Percentiles rank a stretch among this genome's conserved stretches.
Evolutionary conservation across 2,888 invertebrate species (phyloP).

Genomic region (Leucophora obtusa): DNA sequence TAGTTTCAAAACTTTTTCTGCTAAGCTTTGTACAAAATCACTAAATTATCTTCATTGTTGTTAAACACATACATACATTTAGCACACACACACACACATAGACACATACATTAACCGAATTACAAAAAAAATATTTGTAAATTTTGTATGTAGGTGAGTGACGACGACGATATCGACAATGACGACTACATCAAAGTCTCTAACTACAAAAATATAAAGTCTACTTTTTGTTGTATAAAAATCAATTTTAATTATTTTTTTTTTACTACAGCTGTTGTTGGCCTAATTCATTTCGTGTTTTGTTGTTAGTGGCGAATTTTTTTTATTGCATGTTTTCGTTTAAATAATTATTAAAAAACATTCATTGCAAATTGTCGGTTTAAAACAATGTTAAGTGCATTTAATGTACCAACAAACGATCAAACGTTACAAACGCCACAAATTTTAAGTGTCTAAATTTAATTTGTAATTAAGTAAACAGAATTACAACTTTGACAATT

Average conservation of each 20-base stretch:
- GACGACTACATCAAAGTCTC: background rate
- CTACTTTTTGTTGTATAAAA: slow-evolving; percentile 6
- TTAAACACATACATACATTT: background rate
- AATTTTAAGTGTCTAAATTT: slow-evolving; percentile 8
- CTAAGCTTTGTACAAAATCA: background rate
- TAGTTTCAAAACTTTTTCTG: background rate
- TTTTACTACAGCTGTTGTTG: slow-evolving; percentile 33
- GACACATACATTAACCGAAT: background rate
- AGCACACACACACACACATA: background rate
- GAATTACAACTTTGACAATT: background rate
- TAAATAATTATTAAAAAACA: background rate
- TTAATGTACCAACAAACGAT: background rate
- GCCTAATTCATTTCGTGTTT: slow-evolving; percentile 36
- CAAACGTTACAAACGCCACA: background rate
- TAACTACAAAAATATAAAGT: background rate
- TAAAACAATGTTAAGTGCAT: slow-evolving; percentile 30
- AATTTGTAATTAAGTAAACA: slow-evolving; percentile 23
- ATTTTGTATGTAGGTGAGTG: slow-evolving; percentile 4
- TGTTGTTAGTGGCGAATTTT: background rate
- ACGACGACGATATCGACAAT: background rate
- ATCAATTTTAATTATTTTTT: slow-evolving; percentile 44
- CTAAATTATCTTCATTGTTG: background rate
- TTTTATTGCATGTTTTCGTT: slow-evolving; percentile 2
- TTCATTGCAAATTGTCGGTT: slow-evolving; percentile 1
- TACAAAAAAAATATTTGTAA: background rate